Conservation (phyloP, 2,797 vertebrate genomes). For the Babyrousa celebensis region DNA sequence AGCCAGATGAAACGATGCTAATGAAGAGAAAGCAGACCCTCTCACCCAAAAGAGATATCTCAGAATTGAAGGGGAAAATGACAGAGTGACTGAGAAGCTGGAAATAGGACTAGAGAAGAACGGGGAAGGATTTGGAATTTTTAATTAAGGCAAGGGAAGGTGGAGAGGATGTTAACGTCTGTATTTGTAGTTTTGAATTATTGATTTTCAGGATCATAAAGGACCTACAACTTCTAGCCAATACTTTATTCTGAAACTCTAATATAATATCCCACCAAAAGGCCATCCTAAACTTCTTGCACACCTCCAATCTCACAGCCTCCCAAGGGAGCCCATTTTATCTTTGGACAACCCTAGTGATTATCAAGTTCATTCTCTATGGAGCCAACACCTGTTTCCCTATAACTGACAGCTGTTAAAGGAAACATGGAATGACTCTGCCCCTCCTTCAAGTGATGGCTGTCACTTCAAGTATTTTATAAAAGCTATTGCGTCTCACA, state of each 20-base stretch:
- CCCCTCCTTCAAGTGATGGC: not conserved
- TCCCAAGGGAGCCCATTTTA: not conserved
- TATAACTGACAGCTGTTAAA: not conserved
- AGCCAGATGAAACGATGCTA: not conserved
- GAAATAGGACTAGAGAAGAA: not conserved
- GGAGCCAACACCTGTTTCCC: not conserved
- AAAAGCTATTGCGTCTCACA: not conserved
- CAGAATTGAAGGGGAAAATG: not conserved
- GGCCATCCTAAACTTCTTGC: not conserved
- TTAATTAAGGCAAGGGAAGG: not conserved
- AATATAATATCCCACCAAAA: not conserved
- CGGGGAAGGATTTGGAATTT: not conserved
- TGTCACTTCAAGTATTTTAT: not conserved
- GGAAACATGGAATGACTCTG: not conserved
- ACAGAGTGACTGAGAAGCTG: not conserved
- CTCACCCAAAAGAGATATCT: not conserved
- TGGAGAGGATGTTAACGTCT: not conserved
- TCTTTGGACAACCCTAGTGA: not conserved
- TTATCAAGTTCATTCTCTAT: not conserved
- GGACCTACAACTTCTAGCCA: not conserved
- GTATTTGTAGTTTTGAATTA: slow-evolving; percentile 3
- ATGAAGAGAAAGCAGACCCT: not conserved
- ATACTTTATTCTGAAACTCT: not conserved
- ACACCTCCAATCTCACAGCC: not conserved
- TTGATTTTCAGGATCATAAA: not conserved